Evolutionary conservation across 2,113 vertebrate species (phyloP), one percentile per base, ranked within the genome.

Genomic region (Coryphaenoides rupestris): DNA sequence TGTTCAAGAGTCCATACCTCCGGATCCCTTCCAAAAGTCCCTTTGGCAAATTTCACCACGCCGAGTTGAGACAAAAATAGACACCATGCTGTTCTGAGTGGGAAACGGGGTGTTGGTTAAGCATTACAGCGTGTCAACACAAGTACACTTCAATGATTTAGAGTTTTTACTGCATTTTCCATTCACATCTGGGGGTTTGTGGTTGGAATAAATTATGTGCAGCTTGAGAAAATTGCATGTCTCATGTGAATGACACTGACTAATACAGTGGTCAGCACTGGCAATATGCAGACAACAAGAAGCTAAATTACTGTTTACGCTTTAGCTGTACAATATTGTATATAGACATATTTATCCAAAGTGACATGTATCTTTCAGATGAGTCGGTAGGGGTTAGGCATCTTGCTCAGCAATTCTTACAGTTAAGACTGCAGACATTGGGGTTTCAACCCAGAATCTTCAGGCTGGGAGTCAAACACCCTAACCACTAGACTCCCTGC

Each of bases 141-240:
- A n/a, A n/a, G 77, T 89, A 73, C 76, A 78, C 80, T 83, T 72
- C 72, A 73, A 73, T 60, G 64, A 75, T 76, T 78, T 77, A 60
- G 65, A 55, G 73, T 74, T 81, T 77, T 89, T 88, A 89, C 75
- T 62, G 79, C 59, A 81, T 85, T 90, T 91, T 88, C 86, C 88
- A 60, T 80, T 81, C 80, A 82, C 88, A 87, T 88, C 84, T 91
- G 89, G 12, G 86, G 53, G 28, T 68, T 70, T 84, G 80, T 62
- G 86, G 77, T 82, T 58, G 56, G 82, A 73, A 85, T 86, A 82
- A 91, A 89, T 84, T 72, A 84, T 85, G 85, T 79, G 81, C 84
- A 86, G 88, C 75, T 84, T 85, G 87, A 87, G 84, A 80, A 81
- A 85, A 87, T 82, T 75, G 78, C 74, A 79, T 83, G 63, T 72